Evolutionary conservation across 2,888 invertebrate species (phyloP), one percentile per base, ranked within the genome.

Genomic region (Xiphydria camelus): DNA sequence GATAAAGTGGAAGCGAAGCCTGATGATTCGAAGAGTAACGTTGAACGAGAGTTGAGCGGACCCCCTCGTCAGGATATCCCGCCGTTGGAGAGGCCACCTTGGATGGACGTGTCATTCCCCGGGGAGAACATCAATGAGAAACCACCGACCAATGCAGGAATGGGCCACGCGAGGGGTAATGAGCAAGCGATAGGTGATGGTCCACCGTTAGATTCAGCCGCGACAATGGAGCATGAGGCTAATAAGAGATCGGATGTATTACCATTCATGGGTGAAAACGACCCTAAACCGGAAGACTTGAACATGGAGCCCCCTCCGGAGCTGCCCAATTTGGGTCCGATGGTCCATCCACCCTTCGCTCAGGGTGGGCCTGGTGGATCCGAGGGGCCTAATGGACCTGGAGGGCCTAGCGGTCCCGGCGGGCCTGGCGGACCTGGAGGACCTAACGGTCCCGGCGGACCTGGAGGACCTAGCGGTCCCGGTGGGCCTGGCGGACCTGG

Each of bases 231-330:
- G 9, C 14, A 29, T 14, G 36, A 44, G 17, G 23, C 40, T 6
- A 34, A 39, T 5, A 60, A 60, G 36, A 64, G 66, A 31, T 12
- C 58, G 2, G 63, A 72, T 18, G 63, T 47, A 4, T 46, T 75
- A 9, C 73, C 73, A 1, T 74, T 74, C 23, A 71, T 73, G 70
- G 69, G 68, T 1, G 69, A 67, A 33, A 72, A 69, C 41, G 73
- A 74, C 59, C 66, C 69, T 2, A 70, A 64, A 45, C 70, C 70
- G 2, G 66, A 69, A 43, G 73, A 74, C 39, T 46, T 72, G 18
- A 74, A 75, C 35, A 66, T 72, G 64, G 68, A 73, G 49, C 73
- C 72, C 14, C 70, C 72, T 2, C 70, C 71, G 4, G 70, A 74
- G 41, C 55, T 71, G 32, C 73, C 70, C 2, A 69, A 72, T 51